Base-by-base conservation (phyloP, 2,797 vertebrate genomes). In the Tragelaphus oryx region DNA sequence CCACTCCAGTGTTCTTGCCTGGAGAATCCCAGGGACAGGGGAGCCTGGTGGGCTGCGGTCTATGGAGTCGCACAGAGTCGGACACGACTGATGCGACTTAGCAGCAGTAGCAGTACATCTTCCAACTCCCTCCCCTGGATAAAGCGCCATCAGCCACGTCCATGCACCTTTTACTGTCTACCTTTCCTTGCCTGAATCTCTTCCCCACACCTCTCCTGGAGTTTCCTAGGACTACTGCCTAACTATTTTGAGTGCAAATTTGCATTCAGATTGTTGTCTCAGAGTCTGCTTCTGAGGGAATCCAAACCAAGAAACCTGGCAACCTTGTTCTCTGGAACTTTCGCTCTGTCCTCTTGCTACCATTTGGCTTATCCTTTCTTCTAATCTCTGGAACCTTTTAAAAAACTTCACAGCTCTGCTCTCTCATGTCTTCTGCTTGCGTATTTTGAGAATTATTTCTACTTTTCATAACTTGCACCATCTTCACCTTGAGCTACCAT, bases 61-160 rank as follows among this genome's bases (percentile, higher is more conserved):
- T 41, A 41, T 41, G 41, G 41, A 5, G 41, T 41, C 41, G 41
- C 41, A 41, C 41, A 41, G 41, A 41, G 41, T 41, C 41, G 6
- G 41, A 41, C 41, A 41, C 5, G 41, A 41, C 41, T 41, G 41
- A 41, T 41, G 41, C 6, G 41, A 41, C 41, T 41, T 5, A 41
- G 41, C 41, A 41, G 41, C 41, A 41, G 41, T 41, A 41, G 41
- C 41, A 41, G 41, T 41, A 41, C 41, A 41, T 41, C 41, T 1
- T 4, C 22, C 28, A 65, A 24, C 2, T 9, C 50, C 22, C 52
- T 13, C 76, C 0, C 13, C 16, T 14, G 8, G 17, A 33, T 55
- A 3, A 57, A 44, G 26, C 16, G 7, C 79, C 28, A 22, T 4
- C 0, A 0, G 17, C 44, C 33, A 16, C 8, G 1, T 17, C 62